Evolutionary conservation across 2,888 invertebrate species (phyloP).

Genomic region (Linhomoeus sp.): DNA sequence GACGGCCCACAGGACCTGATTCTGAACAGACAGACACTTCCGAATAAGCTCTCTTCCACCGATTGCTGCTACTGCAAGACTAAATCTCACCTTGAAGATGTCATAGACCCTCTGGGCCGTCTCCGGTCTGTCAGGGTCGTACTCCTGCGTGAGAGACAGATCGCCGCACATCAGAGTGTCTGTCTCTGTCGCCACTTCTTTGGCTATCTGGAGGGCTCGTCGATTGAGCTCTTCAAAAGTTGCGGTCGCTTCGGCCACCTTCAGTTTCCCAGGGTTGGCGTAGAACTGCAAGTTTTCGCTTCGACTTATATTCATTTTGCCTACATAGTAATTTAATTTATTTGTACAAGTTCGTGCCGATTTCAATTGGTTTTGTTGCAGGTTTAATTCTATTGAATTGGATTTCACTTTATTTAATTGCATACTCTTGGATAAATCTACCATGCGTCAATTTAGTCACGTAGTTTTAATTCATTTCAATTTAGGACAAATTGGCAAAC

Average conservation of each 20-base stretch:
- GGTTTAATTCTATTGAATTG: too few relatives aligned
- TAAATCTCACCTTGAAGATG: slow-evolving; percentile 20
- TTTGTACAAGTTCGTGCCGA: too few relatives aligned
- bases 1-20: slow-evolving; percentile 27
- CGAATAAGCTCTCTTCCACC: not conserved
- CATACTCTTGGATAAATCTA: too few relatives aligned
- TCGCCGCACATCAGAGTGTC: slow-evolving; percentile 28
- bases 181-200: slow-evolving; percentile 20
- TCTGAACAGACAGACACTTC: slow-evolving; percentile 4
- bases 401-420: too few relatives aligned
- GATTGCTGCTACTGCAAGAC: not conserved
- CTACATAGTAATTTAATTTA: too few relatives aligned
- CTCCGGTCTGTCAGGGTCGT: slow-evolving; percentile 13
- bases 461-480: too few relatives aligned
- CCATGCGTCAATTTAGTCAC: too few relatives aligned
- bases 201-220: slow-evolving; percentile 22
- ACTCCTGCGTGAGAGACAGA: slow-evolving; percentile 23
- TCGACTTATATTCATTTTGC: too few relatives aligned
- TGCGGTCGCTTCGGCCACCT: slow-evolving; percentile 19
- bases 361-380: too few relatives aligned
- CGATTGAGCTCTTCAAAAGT: slow-evolving; percentile 22
- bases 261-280: slow-evolving; percentile 25
- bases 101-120: slow-evolving; percentile 9
- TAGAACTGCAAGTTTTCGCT: too few relatives aligned
- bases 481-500: too few relatives aligned